phyloP scores from a whole-genome alignment of 2,797 vertebrate species.

The Onychomys arenicola region DNA sequence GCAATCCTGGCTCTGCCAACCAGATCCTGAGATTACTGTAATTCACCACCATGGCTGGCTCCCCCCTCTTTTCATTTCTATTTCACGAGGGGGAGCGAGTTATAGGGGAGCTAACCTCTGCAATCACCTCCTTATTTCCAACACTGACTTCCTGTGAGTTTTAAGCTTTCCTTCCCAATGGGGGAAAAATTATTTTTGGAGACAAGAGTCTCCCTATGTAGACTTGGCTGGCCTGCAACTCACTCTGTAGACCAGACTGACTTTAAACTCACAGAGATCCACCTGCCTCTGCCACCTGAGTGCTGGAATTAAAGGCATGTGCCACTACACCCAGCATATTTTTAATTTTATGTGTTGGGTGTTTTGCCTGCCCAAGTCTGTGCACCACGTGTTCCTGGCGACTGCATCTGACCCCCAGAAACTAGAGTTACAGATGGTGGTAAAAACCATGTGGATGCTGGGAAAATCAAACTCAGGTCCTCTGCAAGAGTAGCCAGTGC shows the following conservation, averaged over 20 bases:
- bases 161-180: neutral
- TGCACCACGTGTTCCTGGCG: neutral
- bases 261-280: neutral
- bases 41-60: neutral
- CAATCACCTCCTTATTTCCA: neutral
- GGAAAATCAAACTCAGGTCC: neutral
- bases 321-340: accelerated
- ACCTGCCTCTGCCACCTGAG: neutral
- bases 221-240: neutral
- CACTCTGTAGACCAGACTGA: neutral
- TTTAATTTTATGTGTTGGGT: neutral
- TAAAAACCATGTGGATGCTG: neutral
- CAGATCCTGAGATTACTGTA: neutral
- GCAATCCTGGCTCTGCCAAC: neutral
- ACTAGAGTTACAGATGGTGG: neutral
- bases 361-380: neutral
- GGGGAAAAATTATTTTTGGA: neutral
- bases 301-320: neutral
- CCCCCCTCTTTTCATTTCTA: neutral
- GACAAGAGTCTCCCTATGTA: neutral
- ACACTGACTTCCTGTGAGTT: neutral
- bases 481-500: neutral
- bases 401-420: neutral
- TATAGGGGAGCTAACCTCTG: neutral
- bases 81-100: neutral